Evolutionary conservation across 1,140 invertebrate species (phyloP).

Genomic region (Drosophila virilis): DNA sequence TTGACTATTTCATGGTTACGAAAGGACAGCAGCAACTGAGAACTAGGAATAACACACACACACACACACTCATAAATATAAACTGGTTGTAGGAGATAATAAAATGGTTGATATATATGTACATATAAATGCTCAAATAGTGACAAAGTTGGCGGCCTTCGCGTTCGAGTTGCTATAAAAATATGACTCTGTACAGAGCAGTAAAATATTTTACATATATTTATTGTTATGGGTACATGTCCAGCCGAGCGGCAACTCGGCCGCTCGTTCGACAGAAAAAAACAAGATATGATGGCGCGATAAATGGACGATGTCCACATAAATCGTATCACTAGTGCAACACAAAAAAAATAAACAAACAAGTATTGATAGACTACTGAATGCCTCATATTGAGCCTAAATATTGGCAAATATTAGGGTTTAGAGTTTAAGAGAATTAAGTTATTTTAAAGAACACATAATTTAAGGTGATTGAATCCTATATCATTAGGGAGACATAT

Average conservation of each 20-base stretch:
- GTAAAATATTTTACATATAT: conserved; percentile 73
- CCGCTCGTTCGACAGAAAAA: conserved; percentile 24
- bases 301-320: conserved; percentile 72
- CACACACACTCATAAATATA: not conserved
- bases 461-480: too few species aligned
- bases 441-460: too few species aligned
- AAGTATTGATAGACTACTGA: not conserved
- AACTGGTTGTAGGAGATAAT: not conserved
- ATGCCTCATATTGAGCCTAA: not conserved
- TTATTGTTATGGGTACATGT: conserved; percentile 52
- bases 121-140: conserved; percentile 25
- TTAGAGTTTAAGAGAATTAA: too few species aligned
- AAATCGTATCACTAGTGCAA: conserved; percentile 54
- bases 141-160: conserved; percentile 35
- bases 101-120: conserved; percentile 18
- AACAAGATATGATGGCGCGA: conserved; percentile 67
- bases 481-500: too few species aligned
- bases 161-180: conserved; percentile 33
- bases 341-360: conserved; percentile 22
- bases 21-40: not conserved
- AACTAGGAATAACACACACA: not conserved
- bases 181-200: conserved; percentile 35
- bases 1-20: not conserved
- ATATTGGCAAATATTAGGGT: too few species aligned
- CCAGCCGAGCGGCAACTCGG: conserved; percentile 4